phyloP scores from a whole-genome alignment of 2,888 invertebrate species.

The Petrophora chlorosata region DNA sequence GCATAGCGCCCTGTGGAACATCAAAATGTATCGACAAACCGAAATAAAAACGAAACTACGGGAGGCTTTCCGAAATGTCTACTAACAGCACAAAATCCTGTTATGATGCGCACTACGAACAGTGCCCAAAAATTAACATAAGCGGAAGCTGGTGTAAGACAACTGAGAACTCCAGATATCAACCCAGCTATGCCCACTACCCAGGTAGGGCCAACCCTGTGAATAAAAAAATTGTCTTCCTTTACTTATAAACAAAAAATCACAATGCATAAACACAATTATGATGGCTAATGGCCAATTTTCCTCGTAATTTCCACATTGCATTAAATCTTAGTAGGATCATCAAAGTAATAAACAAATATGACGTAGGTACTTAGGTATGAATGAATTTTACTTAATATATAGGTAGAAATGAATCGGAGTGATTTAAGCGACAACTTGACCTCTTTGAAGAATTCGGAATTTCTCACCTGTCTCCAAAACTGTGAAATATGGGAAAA shows the following conservation, averaged over 20 bases:
- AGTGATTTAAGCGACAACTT: no score
- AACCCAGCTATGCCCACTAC: constrained; percentile 67
- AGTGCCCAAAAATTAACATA: constrained; percentile 67
- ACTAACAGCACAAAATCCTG: constrained; percentile 76
- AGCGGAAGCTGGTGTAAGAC: constrained; percentile 67
- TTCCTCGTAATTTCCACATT: not conserved
- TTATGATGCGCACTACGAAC: constrained; percentile 60
- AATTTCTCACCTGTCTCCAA: constrained; percentile 65
- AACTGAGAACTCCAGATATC: constrained; percentile 62
- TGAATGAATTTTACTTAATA: no score
- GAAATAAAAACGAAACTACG: no score
- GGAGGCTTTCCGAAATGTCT: not conserved
- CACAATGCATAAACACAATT: no score
- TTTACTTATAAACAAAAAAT: no score
- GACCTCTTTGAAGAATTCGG: not conserved
- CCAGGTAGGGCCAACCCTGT: constrained; percentile 73
- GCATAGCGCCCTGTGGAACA: constrained; percentile 69
- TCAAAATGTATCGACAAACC: no score
- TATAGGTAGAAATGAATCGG: no score
- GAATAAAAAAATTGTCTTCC: not conserved
- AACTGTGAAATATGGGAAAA: constrained; percentile 74
- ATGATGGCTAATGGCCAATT: not conserved
- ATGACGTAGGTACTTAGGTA: no score
- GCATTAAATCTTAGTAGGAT: not conserved
- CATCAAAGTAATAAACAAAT: not conserved